phyloP scores from a whole-genome alignment of 1,140 invertebrate genomes.

The Drosophila leontia region DNA sequence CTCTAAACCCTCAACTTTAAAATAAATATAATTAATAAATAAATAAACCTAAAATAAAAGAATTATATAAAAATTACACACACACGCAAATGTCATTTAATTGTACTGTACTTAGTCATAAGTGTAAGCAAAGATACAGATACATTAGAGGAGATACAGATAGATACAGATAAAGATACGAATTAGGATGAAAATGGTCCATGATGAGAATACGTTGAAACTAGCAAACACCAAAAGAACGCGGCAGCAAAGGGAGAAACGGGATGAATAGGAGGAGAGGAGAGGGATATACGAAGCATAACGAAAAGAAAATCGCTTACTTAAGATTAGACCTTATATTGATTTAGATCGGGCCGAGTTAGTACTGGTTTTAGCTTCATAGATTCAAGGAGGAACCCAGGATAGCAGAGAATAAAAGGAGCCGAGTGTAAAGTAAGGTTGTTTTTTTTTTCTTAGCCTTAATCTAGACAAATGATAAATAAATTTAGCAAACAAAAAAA shows the following conservation, averaged over 20 bases:
- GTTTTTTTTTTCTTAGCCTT: slow-evolving; percentile 72
- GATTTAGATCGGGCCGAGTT: slow-evolving; percentile 46
- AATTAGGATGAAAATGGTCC: slow-evolving; percentile 21
- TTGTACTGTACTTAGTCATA: slow-evolving; percentile 36
- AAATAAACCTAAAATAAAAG: slow-evolving; percentile 7
- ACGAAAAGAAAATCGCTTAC: slow-evolving; percentile 72
- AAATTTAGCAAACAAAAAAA: slow-evolving; percentile 48
- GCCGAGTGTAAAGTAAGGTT: slow-evolving; percentile 68
- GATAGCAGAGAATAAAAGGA: slow-evolving; percentile 13
- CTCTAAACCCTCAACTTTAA: slow-evolving; percentile 14
- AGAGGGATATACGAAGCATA: slow-evolving; percentile 48
- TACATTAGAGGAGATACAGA: slow-evolving; percentile 18
- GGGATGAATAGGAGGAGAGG: slow-evolving; percentile 7
- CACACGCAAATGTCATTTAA: slow-evolving; percentile 37
- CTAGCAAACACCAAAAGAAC: slow-evolving; percentile 36
- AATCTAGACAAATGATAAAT: slow-evolving; percentile 63
- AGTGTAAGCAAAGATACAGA: slow-evolving; percentile 7
- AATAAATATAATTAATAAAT: slow-evolving; percentile 3
- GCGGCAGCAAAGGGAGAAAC: neutral
- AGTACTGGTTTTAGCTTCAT: slow-evolving; percentile 42
- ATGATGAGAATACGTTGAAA: slow-evolving; percentile 27
- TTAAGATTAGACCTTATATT: slow-evolving; percentile 67
- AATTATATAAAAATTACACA: slow-evolving; percentile 12
- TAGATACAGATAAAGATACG: neutral
- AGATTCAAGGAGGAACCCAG: slow-evolving; percentile 8